Percentiles rank a stretch among this genome's conserved stretches.
phyloP scores from a whole-genome alignment of 2,113 vertebrate species.

The Petaurus breviceps region DNA sequence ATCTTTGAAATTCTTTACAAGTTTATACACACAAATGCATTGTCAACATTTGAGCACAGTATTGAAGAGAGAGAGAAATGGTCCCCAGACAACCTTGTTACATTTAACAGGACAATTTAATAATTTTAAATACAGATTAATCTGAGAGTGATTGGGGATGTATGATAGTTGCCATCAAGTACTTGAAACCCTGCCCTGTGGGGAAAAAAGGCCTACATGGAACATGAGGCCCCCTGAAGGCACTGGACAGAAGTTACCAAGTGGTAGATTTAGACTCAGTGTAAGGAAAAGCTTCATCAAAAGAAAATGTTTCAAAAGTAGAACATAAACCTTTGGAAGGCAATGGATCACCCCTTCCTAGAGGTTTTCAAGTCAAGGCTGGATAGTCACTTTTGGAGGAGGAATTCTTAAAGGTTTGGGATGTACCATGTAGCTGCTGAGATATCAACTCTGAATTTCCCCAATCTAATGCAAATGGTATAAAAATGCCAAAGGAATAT shows the following conservation, averaged over 20 bases:
- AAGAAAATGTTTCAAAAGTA: too few relatives aligned
- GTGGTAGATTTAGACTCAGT: too few relatives aligned
- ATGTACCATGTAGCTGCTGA: not conserved
- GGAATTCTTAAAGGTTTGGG: not conserved
- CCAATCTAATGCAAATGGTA: not conserved
- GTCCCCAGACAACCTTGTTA: not conserved
- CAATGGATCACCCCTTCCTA: not conserved
- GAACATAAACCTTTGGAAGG: not conserved
- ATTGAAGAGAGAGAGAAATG: not conserved
- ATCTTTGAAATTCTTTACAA: conserved; percentile 63
- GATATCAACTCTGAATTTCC: not conserved
- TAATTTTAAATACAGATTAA: not conserved
- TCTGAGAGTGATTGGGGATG: not conserved
- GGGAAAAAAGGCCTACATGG: not conserved
- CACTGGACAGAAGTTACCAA: not conserved
- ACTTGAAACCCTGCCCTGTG: not conserved
- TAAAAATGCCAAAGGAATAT: not conserved
- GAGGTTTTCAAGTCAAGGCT: not conserved
- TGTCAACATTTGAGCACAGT: not conserved
- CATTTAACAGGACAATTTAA: not conserved
- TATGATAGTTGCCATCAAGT: not conserved
- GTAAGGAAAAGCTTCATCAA: too few relatives aligned
- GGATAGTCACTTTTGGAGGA: not conserved
- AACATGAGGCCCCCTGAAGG: not conserved
- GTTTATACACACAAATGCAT: conserved; percentile 14